Conservation (phyloP, 2,797 vertebrate species). For the Rhadinocentrus ornatus region DNA sequence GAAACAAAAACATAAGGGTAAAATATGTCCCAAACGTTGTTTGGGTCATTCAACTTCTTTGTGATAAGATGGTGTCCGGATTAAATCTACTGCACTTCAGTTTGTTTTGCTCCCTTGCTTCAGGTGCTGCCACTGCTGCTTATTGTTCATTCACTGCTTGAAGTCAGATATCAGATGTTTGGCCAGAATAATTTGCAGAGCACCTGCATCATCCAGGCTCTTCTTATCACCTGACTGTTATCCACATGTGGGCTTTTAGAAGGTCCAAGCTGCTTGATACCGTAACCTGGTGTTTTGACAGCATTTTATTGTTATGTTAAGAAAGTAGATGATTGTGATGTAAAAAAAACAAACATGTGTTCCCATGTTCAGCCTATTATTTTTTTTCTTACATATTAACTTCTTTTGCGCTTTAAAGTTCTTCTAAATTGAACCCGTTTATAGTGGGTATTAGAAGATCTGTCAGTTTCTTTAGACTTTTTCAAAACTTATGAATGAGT, state of each 20-base stretch:
- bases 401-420: too few relatives aligned
- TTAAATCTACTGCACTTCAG: conserved; percentile 18
- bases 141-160: conserved; percentile 3
- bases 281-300: conserved; percentile 10
- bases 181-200: conserved; percentile 11
- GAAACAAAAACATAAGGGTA: too few relatives aligned
- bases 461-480: too few relatives aligned
- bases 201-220: conserved; percentile 37
- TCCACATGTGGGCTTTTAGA: conserved; percentile 12
- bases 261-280: conserved; percentile 8
- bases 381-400: neutral
- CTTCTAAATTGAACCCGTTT: too few relatives aligned
- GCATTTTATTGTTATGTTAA: neutral
- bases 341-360: neutral
- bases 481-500: neutral
- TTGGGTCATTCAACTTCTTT: neutral
- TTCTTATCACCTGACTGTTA: conserved; percentile 21
- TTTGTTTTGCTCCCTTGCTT: conserved; percentile 5
- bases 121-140: neutral
- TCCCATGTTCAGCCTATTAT: neutral
- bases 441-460: too few relatives aligned
- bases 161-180: conserved; percentile 26
- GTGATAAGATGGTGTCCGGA: conserved; percentile 6
- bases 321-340: conserved; percentile 10
- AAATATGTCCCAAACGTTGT: neutral